These are phyloP conservation scores for Melanostigma gelatinosum DNA, from an alignment of 2,113 vertebrate species.

Conservation along the genomic window DNA sequence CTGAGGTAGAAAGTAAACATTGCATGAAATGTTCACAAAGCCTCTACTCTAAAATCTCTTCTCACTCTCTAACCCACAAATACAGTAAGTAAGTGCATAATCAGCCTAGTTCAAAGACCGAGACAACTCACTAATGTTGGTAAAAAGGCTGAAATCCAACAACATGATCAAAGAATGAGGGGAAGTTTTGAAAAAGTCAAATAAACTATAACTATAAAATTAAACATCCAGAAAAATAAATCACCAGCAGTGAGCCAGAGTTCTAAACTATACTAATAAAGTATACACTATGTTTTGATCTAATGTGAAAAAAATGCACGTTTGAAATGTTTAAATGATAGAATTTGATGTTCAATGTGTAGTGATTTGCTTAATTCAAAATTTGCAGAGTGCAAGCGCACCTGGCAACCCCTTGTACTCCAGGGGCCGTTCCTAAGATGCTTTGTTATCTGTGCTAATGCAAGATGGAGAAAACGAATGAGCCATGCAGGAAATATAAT, in stretches of 20 bases:
- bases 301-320: not conserved
- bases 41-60: not conserved
- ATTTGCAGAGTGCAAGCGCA: not conserved
- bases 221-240: not conserved
- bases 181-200: not conserved
- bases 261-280: not conserved
- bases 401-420: not conserved
- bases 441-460: not conserved
- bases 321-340: not conserved
- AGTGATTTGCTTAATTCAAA: not conserved
- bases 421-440: not conserved
- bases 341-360: not conserved
- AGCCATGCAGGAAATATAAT: not conserved
- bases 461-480: not conserved
- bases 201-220: not conserved
- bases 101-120: not conserved
- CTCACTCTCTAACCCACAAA: not conserved
- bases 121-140: not conserved
- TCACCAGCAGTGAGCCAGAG: not conserved
- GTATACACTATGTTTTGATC: not conserved
- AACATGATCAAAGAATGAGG: not conserved
- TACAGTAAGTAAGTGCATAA: not conserved
- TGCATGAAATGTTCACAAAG: conserved; percentile 31
- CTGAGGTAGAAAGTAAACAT: conserved; percentile 35
- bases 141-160: not conserved